These are phyloP conservation scores for Chalcis sispes DNA, from an alignment of 2,888 invertebrate genomes.

Conservation along the genomic window DNA sequence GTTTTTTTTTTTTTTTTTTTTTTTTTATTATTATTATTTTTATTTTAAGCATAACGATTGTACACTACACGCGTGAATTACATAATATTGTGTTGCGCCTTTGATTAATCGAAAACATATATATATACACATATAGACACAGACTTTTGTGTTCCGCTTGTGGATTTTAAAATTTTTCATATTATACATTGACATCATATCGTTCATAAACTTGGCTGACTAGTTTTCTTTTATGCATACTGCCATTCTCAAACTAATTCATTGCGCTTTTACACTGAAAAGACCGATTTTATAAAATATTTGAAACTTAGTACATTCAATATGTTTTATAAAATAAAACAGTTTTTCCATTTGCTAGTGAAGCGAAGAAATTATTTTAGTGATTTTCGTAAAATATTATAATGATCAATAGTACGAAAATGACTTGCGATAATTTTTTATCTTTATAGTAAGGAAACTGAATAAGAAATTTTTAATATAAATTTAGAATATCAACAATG, in stretches of 20 bases:
- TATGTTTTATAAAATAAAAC: constrained; percentile 16
- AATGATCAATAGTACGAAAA: not conserved
- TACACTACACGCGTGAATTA: constrained; percentile 10
- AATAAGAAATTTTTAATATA: constrained; percentile 4
- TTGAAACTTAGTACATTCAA: constrained; percentile 20
- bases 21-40: no score
- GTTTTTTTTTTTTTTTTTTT: constrained; percentile 22
- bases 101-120: constrained; percentile 1
- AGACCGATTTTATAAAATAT: constrained; percentile 16
- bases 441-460: not conserved
- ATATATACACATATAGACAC: no score
- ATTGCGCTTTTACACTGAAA: constrained; percentile 27
- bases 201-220: constrained; percentile 29
- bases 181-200: constrained; percentile 11
- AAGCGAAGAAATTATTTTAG: no score
- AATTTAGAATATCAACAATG: constrained; percentile 15
- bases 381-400: not conserved
- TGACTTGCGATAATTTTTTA: constrained; percentile 17
- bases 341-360: not conserved
- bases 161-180: constrained; percentile 19
- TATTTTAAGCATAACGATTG: constrained; percentile 31
- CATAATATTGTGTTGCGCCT: constrained; percentile 18
- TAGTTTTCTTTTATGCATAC: constrained; percentile 35
- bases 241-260: constrained; percentile 30
- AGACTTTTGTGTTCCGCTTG: constrained; percentile 16